These are phyloP conservation scores for Myopa tessellatipennis DNA, from an alignment of 2,888 invertebrate species.

Conservation along the genomic window DNA sequence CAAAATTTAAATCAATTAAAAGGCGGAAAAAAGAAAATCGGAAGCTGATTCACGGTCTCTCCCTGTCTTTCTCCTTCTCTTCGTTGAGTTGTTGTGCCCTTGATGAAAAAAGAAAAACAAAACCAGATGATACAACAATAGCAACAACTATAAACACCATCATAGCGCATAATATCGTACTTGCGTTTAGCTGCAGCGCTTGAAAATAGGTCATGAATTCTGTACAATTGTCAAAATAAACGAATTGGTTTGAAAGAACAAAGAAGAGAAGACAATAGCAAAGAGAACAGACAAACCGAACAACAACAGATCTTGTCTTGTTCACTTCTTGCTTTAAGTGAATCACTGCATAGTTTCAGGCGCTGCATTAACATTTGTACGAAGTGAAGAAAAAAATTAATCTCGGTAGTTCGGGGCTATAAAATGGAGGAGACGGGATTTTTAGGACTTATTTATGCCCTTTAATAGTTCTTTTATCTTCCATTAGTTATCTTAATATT, in stretches of 20 bases:
- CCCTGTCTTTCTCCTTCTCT: background rate
- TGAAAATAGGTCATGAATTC: constrained; percentile 30
- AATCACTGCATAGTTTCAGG: background rate
- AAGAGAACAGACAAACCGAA: background rate
- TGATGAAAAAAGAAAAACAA: background rate
- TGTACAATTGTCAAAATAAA: constrained; percentile 27
- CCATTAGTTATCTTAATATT: too few species aligned
- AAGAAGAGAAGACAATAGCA: background rate
- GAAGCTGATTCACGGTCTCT: background rate
- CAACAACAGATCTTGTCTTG: background rate
- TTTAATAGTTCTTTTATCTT: too few species aligned
- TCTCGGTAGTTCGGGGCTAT: background rate
- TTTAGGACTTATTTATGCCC: too few species aligned
- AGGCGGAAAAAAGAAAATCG: background rate
- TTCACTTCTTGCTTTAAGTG: background rate
- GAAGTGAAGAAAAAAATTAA: background rate
- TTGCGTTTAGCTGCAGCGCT: constrained; percentile 14
- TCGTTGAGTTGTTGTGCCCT: background rate
- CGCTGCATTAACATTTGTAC: background rate
- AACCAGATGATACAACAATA: constrained; percentile 6
- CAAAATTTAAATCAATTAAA: constrained; percentile 3
- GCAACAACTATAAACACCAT: background rate
- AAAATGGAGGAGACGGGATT: too few species aligned
- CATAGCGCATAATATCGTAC: background rate
- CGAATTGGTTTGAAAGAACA: background rate